phyloP scores from a whole-genome alignment of 2,797 vertebrate genomes.

The Oophaga sylvatica region DNA sequence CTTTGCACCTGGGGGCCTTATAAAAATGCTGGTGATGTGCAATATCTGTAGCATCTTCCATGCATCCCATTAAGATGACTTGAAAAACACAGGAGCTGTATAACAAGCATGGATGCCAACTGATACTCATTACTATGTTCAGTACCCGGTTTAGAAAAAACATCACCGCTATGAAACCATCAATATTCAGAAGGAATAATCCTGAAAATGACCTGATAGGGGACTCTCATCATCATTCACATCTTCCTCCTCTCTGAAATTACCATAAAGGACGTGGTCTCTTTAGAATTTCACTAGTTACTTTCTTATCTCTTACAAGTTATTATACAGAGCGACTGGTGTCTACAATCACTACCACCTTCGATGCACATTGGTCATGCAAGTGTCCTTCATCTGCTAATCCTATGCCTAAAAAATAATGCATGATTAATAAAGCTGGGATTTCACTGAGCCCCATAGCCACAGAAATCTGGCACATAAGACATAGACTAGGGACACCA shows the following conservation, averaged over 20 bases:
- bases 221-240: background rate
- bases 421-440: background rate
- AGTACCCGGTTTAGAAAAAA: background rate
- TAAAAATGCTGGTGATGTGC: slow-evolving; percentile 31
- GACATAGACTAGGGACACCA: background rate
- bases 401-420: background rate
- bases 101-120: background rate
- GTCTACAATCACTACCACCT: background rate
- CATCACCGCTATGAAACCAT: background rate
- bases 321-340: background rate
- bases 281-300: background rate
- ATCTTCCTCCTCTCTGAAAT: background rate
- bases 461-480: background rate
- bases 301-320: background rate
- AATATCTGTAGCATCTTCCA: slow-evolving; percentile 7
- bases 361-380: background rate
- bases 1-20: slow-evolving; percentile 2
- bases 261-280: background rate
- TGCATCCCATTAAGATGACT: slow-evolving; percentile 1
- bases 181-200: background rate
- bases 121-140: background rate
- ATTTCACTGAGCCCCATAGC: background rate
- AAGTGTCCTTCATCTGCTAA: background rate
- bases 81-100: background rate
- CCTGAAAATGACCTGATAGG: background rate